Conservation (phyloP, 2,888 invertebrate species). For the Balanococcus diminutus region DNA sequence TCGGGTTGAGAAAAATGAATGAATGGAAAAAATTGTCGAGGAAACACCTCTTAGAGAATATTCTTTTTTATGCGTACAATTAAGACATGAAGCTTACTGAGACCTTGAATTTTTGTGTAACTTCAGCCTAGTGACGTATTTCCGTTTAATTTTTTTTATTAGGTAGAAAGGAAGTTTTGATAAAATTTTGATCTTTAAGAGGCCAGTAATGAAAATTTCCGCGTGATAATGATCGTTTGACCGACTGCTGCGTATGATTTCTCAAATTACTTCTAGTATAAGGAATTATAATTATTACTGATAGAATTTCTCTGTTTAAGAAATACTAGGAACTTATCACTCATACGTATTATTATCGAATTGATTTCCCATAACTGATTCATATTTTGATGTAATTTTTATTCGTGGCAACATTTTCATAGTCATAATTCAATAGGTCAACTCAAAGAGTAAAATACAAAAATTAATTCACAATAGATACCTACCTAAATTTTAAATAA, state of each 20-base stretch:
- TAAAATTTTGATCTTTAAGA: background rate
- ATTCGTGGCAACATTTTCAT: too few relatives aligned
- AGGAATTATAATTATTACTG: too few relatives aligned
- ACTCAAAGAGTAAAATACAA: too few relatives aligned
- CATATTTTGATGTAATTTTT: background rate
- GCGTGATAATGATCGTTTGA: background rate
- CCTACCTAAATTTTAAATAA: too few relatives aligned
- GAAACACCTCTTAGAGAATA: background rate
- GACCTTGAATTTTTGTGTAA: conserved; percentile 9
- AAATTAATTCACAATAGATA: too few relatives aligned
- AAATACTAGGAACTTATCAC: background rate
- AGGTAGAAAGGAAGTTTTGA: background rate
- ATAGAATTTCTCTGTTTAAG: background rate
- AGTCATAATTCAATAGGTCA: too few relatives aligned
- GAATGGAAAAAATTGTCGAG: background rate
- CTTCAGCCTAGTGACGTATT: background rate
- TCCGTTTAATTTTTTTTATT: background rate
- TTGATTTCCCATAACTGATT: background rate
- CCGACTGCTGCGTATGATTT: background rate
- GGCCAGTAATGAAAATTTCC: background rate
- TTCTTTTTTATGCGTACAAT: background rate
- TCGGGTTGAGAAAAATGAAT: background rate
- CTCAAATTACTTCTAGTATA: background rate
- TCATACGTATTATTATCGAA: background rate
- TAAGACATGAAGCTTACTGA: background rate